Evolutionary conservation across 2,888 invertebrate species (phyloP), one percentile per base, ranked within the genome.

Genomic region (Temnothorax unifasciatus): DNA sequence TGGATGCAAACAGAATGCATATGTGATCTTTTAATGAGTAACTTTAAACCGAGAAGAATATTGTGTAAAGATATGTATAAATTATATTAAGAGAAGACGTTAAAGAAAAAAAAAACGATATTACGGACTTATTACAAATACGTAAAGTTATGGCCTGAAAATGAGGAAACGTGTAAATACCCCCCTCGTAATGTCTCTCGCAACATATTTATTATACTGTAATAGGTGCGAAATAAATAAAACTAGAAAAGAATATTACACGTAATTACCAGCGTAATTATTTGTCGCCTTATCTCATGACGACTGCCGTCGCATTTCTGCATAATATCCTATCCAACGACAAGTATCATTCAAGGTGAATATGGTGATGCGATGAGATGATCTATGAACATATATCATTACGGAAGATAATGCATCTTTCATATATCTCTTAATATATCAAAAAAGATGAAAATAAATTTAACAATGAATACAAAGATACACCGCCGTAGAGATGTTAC

Each of bases 171-270:
- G 91, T 94, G 94, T 94, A 93, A 93, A 94, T 94, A 94, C 90
- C 89, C 47, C 66, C 88, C 92, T 93, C 91, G 69, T 77, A 77
- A 93, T 93, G 94, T 93, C 93, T 93, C 92, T 90, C 91, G 93
- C 93, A 93, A 92, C 90, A 93, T 94, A 94, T 94, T 94, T 94
- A 94, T 94, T 93, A 93, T 92, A 92, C 89, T 93, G 93, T 93
- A 94, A 92, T 93, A 93, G 93, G 87, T 92, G 92, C 92, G 89
- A 93, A 93, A 93, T 93, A 92, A 93, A 93, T 93, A 91, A 92
- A 91, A 92, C 18, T 76, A 76, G 76, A 52, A 76, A 52, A 44
- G 15, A 44, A 76, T 66, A 76, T 76, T 76, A 76, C 50, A 66
- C 68, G 64, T 66, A 66, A 66, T 41, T 18, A 50, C 4, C 15